Percentiles rank a stretch among this genome's conserved stretches.
These are phyloP conservation scores for Scomber colias DNA, from an alignment of 2,113 vertebrate genomes.

Conservation along the genomic window DNA sequence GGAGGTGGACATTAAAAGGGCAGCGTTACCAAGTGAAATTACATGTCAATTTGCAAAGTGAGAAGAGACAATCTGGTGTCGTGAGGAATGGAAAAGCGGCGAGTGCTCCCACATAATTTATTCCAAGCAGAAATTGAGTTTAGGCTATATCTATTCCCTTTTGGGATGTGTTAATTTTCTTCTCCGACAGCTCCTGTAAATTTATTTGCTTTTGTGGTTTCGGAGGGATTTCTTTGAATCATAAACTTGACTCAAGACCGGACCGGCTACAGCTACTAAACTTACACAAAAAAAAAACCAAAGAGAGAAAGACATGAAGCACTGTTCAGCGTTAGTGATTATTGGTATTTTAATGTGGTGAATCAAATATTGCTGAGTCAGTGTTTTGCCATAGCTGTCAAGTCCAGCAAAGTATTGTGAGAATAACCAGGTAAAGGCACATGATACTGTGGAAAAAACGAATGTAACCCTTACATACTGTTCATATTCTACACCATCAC, in stretches of 20 bases:
- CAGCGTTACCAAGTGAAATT: conserved; percentile 34
- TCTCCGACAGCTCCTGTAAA: conserved; percentile 44
- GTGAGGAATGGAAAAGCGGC: conserved; percentile 32
- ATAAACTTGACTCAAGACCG: conserved; percentile 41
- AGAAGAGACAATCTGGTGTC: conserved; percentile 8
- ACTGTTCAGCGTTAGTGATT: neutral
- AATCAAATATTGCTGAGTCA: neutral
- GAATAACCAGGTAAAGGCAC: neutral
- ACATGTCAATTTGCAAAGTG: neutral
- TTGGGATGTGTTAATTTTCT: conserved; percentile 42
- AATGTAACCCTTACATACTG: too few relatives aligned
- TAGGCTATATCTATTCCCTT: conserved; percentile 22
- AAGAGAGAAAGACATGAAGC: neutral
- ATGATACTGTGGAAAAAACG: neutral
- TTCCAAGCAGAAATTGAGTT: conserved; percentile 32
- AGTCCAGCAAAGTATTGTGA: neutral
- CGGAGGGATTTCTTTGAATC: conserved; percentile 26
- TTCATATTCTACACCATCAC: too few relatives aligned
- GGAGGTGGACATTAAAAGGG: conserved; percentile 19
- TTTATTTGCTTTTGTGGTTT: conserved; percentile 54
- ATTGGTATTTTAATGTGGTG: neutral
- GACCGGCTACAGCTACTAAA: conserved; percentile 8
- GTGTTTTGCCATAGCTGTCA: neutral
- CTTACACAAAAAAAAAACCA: neutral
- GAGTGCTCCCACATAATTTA: conserved; percentile 27